phyloP scores from a whole-genome alignment of 2,888 invertebrate species.

The Ferrisia virgata region DNA sequence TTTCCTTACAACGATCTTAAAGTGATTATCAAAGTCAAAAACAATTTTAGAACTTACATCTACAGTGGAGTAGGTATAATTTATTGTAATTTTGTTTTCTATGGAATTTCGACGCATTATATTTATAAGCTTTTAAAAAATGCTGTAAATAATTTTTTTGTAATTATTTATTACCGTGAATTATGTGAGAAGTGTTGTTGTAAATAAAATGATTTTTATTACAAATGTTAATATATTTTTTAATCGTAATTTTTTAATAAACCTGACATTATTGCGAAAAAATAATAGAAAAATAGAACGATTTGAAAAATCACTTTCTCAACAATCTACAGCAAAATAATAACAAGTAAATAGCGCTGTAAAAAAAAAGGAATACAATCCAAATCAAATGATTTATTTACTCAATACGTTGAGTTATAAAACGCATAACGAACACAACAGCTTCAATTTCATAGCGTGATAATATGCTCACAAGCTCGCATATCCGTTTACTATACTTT shows the following conservation, averaged over 20 bases:
- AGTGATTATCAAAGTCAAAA: not conserved
- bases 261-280: not conserved
- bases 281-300: no score
- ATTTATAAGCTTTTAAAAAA: conserved; percentile 18
- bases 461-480: not conserved
- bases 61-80: not conserved
- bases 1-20: not conserved
- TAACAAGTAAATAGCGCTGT: no score
- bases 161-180: conserved; percentile 35
- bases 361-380: no score
- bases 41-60: not conserved
- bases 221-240: no score
- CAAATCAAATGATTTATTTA: not conserved
- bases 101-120: not conserved
- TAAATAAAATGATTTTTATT: conserved; percentile 33
- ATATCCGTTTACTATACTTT: not conserved
- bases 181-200: conserved; percentile 5
- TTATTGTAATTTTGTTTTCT: not conserved
- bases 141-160: conserved; percentile 37
- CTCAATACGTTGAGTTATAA: not conserved
- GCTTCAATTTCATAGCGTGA: not conserved
- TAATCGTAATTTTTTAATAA: not conserved
- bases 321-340: no score
- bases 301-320: no score
- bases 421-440: not conserved